Evolutionary conservation across 2,113 vertebrate species (phyloP), one percentile per base, ranked within the genome.

Genomic region (Otus sunia): DNA sequence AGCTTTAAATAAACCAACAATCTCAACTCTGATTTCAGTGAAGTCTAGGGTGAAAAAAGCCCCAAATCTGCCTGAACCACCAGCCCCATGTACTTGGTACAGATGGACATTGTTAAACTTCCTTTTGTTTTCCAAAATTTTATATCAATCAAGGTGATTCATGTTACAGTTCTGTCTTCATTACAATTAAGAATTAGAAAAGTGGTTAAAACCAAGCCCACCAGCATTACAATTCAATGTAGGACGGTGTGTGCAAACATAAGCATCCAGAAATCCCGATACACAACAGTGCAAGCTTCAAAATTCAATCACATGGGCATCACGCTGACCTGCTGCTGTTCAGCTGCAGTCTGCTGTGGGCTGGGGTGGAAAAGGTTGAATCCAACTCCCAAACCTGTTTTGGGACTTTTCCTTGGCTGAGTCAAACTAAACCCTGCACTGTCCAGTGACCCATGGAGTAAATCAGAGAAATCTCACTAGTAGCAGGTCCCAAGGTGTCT

Each of bases 201-300:
- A 97, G 91, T 94, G 91, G 95, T 95, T 97, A 96, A 97, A 97
- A 96, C 92, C 27, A 91, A 77, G 53, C 55, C 45, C 36, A 75
- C 34, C 53, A 66, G 53, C 76, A 79, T 79, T 82, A 78, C 64
- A 84, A 36, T 89, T 83, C 7, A 12, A 89, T 3, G 7, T 10
- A 71, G 39, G 76, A 90, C 3, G 4, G 36, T 68, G 71, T 5
- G 73, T 96, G 86, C 80, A 89, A 92, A 81, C 58, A 81, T 11
- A 53, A 81, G 68, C 68, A 89, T 29, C 56, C 86, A 85, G 88
- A 84, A 88, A 94, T 88, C 62, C 76, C 3, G 0, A 82, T 10
- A 89, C 15, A 56, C 0, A 1, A 75, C 43, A 84, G 52, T 49
- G 58, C 62, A 94, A 84, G 19, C 64, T 91, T 92, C 77, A 89